Conservation (phyloP, 2,888 invertebrate species). For the Aplocera efformata region DNA sequence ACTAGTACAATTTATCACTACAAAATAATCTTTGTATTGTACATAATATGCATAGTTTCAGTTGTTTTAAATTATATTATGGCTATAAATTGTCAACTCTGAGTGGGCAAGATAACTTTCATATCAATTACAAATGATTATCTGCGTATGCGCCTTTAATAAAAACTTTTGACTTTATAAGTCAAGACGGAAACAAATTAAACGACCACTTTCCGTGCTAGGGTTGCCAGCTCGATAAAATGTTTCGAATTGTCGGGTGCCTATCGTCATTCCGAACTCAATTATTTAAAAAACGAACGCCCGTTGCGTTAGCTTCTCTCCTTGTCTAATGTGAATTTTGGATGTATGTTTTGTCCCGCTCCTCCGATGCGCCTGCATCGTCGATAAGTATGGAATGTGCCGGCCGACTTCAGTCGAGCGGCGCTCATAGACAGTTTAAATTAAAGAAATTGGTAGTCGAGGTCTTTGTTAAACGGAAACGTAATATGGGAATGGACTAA, state of each 20-base stretch:
- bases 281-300: constrained; percentile 76
- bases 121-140: constrained; percentile 18
- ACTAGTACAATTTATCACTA: not conserved
- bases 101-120: constrained; percentile 4
- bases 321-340: constrained; percentile 54
- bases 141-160: constrained; percentile 12
- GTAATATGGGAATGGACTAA: constrained; percentile 1
- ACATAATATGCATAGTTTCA: no score
- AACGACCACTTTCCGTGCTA: constrained; percentile 63
- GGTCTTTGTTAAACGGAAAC: constrained; percentile 57
- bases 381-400: constrained; percentile 75
- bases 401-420: constrained; percentile 76
- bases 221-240: constrained; percentile 72
- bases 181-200: constrained; percentile 64
- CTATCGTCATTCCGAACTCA: constrained; percentile 75
- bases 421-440: constrained; percentile 78
- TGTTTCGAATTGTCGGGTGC: constrained; percentile 68
- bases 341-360: constrained; percentile 48
- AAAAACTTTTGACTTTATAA: constrained; percentile 14
- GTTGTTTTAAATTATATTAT: no score
- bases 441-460: constrained; percentile 73
- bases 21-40: no score
- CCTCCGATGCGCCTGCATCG: constrained; percentile 59
- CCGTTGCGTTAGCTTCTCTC: constrained; percentile 54
- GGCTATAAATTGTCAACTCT: no score